phyloP scores from a whole-genome alignment of 2,113 vertebrate species.

The Brienomyrus longianalis region DNA sequence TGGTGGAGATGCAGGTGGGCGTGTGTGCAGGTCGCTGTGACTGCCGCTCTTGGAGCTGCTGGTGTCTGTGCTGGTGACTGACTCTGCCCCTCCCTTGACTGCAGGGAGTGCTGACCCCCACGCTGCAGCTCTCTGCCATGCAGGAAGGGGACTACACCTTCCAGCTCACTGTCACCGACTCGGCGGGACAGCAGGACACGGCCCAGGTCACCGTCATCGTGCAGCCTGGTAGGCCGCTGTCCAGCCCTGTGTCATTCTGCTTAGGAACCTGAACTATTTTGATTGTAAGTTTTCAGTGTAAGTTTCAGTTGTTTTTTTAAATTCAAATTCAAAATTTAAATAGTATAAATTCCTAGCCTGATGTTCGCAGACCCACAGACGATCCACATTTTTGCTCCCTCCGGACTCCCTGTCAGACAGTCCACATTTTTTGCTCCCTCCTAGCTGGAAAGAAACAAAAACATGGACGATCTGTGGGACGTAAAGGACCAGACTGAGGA shows the following conservation, averaged over 20 bases:
- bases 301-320: not conserved
- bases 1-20: slow-evolving; percentile 95
- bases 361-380: not conserved
- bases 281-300: not conserved
- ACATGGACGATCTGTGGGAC: not conserved
- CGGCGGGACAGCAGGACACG: slow-evolving; percentile 83
- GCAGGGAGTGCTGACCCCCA: slow-evolving; percentile 85
- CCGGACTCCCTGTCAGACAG: not conserved
- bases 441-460: not conserved
- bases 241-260: not conserved
- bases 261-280: not conserved
- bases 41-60: not conserved
- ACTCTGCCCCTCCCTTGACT: not conserved
- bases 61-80: not conserved
- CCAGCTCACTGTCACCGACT: slow-evolving; percentile 90
- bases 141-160: slow-evolving; percentile 97
- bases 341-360: not conserved
- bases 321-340: not conserved
- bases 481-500: not conserved
- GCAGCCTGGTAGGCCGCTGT: slow-evolving; percentile 76
- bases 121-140: slow-evolving; percentile 87
- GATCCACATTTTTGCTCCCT: not conserved
- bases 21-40: not conserved
- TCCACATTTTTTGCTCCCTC: not conserved
- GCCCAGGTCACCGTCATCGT: slow-evolving; percentile 92